A percentile compares a stretch with the other conserved stretches of the same genome.
Conservation (phyloP, 1,140 invertebrate species). For the Hylaeus anthracinus region DNA sequence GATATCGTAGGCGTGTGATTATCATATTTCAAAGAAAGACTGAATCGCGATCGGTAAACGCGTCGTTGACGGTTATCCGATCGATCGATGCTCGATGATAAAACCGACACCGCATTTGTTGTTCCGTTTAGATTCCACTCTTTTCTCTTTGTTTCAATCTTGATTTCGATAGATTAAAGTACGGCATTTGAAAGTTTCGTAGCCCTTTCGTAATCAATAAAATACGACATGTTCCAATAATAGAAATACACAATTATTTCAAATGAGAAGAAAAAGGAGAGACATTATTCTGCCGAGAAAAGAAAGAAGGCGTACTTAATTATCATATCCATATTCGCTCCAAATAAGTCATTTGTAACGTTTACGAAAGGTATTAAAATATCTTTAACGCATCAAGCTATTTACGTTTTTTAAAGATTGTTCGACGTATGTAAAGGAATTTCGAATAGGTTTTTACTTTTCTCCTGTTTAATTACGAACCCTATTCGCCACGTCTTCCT, state of each 20-base stretch:
- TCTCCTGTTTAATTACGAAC: background rate
- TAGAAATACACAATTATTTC: slow-evolving; percentile 33
- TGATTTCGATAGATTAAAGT: background rate
- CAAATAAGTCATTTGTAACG: background rate
- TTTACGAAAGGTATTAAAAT: background rate
- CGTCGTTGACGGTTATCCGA: background rate
- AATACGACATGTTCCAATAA: slow-evolving; percentile 19
- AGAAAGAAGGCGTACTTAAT: slow-evolving; percentile 50
- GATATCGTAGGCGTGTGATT: slow-evolving; percentile 23
- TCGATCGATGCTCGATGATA: slow-evolving; percentile 13
- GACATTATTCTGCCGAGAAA: background rate
- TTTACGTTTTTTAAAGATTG: background rate
- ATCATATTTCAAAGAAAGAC: slow-evolving; percentile 50
- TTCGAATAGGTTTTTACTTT: background rate
- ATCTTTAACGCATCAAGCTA: background rate
- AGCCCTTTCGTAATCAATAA: slow-evolving; percentile 14
- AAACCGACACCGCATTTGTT: background rate
- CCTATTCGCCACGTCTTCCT: background rate
- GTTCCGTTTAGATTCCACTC: slow-evolving; percentile 6
- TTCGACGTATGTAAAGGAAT: background rate
- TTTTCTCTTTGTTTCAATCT: slow-evolving; percentile 6
- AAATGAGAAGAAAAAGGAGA: background rate
- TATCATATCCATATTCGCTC: background rate
- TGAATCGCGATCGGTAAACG: slow-evolving; percentile 32
- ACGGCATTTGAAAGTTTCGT: background rate